Conservation (phyloP, 2,797 vertebrate species). For the Zonotrichia albicollis region DNA sequence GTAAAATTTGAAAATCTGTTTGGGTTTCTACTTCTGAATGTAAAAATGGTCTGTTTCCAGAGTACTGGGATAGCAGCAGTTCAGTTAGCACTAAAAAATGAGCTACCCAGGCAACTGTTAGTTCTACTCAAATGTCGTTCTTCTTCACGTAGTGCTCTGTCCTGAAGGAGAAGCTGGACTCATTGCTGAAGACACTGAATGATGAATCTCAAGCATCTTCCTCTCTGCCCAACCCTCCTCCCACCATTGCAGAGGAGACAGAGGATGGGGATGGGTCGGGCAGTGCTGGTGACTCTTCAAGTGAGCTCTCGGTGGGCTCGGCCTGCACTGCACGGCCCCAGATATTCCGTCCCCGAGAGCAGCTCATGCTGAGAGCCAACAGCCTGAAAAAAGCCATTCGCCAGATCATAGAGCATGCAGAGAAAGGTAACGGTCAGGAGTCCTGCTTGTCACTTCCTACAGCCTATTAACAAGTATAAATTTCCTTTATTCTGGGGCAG, state of each 20-base stretch:
- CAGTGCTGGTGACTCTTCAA: conserved; percentile 59
- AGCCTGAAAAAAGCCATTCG: conserved; percentile 97
- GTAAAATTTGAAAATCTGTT: conserved; percentile 61
- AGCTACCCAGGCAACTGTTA: neutral
- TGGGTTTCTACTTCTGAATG: neutral
- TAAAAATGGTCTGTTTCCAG: neutral
- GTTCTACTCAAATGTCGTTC: neutral
- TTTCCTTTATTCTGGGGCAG: neutral
- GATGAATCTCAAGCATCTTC: conserved; percentile 91
- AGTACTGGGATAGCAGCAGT: neutral
- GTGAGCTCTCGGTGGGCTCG: conserved; percentile 51
- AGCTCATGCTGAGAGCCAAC: conserved; percentile 96
- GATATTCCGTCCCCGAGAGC: conserved; percentile 91
- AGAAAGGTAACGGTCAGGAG: conserved; percentile 82
- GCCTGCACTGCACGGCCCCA: conserved; percentile 80
- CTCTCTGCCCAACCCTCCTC: conserved; percentile 82
- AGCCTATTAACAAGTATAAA: neutral
- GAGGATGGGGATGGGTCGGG: conserved; percentile 82
- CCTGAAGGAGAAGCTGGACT: conserved; percentile 94
- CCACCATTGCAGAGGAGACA: conserved; percentile 89
- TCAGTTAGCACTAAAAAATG: neutral
- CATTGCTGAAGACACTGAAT: conserved; percentile 89
- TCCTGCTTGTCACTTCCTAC: neutral
- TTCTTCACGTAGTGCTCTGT: conserved; percentile 84
- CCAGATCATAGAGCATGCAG: conserved; percentile 96